Conservation (phyloP, 2,797 vertebrate genomes). For the Sphenodon punctatus region DNA sequence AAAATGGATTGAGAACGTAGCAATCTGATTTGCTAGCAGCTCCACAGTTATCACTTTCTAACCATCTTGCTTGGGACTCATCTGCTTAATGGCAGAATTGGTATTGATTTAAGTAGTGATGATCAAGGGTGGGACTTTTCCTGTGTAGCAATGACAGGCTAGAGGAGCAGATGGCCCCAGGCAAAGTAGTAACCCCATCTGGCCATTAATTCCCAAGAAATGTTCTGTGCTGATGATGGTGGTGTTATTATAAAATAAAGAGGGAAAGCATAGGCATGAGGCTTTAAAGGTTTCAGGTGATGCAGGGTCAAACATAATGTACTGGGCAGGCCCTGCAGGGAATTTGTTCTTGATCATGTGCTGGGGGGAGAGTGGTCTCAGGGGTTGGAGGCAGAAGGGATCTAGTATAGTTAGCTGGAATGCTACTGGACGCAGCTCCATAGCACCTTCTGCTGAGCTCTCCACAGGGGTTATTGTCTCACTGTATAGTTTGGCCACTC, state of each 20-base stretch:
- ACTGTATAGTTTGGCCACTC: too few species aligned
- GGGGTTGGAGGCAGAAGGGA: too few species aligned
- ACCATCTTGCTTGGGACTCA: background rate
- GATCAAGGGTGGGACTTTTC: background rate
- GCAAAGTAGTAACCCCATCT: background rate
- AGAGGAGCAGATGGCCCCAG: background rate
- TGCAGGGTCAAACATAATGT: background rate
- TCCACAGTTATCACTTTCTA: constrained; percentile 12
- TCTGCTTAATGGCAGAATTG: constrained; percentile 15
- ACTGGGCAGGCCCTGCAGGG: too few species aligned
- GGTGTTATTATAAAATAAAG: background rate
- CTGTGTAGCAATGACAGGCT: constrained; percentile 12
- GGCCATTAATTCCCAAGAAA: background rate
- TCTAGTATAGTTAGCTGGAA: too few species aligned
- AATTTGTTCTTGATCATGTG: too few species aligned
- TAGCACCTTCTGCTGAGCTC: too few species aligned
- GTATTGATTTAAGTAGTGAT: constrained; percentile 34
- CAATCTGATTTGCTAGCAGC: constrained; percentile 24
- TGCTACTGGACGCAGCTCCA: too few species aligned
- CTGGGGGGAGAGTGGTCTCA: too few species aligned
- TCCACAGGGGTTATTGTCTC: too few species aligned
- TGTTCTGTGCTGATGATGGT: background rate
- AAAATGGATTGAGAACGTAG: background rate
- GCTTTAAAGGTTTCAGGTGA: too few species aligned
- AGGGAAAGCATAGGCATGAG: too few species aligned